These are phyloP conservation scores for Saccostrea echinata DNA, from an alignment of 1,140 invertebrate species.

Conservation along the genomic window DNA sequence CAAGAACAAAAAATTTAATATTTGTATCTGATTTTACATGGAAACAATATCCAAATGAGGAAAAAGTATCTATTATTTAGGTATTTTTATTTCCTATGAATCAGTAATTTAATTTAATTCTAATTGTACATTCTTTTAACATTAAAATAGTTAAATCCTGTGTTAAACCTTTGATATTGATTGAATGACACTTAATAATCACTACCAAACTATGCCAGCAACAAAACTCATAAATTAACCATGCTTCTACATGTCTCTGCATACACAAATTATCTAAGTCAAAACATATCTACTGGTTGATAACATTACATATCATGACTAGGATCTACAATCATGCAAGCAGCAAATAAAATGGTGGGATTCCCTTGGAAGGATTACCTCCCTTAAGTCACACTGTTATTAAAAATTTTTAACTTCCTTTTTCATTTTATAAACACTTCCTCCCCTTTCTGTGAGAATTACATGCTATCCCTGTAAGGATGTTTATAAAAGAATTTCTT, in stretches of 20 bases:
- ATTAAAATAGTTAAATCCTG: not conserved
- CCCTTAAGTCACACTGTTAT: not conserved
- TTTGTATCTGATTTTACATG: not conserved
- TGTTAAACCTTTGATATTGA: not conserved
- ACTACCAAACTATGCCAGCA: not conserved
- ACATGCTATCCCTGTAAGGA: not conserved
- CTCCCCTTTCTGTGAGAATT: not conserved
- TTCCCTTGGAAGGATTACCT: not conserved
- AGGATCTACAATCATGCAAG: conserved; percentile 20
- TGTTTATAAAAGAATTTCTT: not conserved
- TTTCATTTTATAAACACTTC: not conserved
- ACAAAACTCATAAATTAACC: not conserved
- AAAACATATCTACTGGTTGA: not conserved
- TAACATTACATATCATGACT: not conserved
- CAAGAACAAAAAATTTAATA: not conserved
- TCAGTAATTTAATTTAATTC: not conserved
- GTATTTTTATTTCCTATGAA: not conserved
- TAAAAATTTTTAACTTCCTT: not conserved
- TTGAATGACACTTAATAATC: not conserved
- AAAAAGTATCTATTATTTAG: not conserved
- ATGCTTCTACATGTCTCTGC: conserved; percentile 2
- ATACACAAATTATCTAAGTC: not conserved
- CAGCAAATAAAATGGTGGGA: conserved; percentile 26
- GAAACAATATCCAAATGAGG: not conserved
- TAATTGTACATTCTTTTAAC: not conserved